Conservation (phyloP, 2,888 invertebrate genomes). For the Polydrusus pterygomalis region DNA sequence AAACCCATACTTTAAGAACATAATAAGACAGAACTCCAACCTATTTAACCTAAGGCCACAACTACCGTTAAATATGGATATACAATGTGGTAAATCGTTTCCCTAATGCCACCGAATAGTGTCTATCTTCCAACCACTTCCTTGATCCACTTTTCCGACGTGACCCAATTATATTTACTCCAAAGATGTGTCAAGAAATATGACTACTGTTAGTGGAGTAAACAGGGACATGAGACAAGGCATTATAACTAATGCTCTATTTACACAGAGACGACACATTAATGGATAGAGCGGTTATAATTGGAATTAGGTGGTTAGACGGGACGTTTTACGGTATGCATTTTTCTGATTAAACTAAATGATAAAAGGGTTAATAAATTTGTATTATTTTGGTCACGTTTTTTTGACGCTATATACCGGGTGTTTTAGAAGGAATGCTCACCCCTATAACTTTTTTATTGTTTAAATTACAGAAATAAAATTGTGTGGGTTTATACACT, state of each 20-base stretch:
- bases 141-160: slow-evolving; percentile 20
- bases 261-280: slow-evolving; percentile 4
- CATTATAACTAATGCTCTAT: slow-evolving; percentile 3
- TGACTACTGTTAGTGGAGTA: slow-evolving; percentile 2
- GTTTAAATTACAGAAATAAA: too few species aligned
- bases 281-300: not conserved
- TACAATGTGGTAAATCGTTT: not conserved
- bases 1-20: too few species aligned
- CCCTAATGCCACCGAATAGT: not conserved
- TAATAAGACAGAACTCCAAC: too few species aligned
- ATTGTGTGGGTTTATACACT: too few species aligned
- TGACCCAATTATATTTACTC: slow-evolving; percentile 20
- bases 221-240: not conserved
- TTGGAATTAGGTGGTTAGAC: not conserved
- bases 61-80: slow-evolving; percentile 2
- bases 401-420: too few species aligned
- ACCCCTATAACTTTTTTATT: too few species aligned
- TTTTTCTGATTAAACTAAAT: too few species aligned
- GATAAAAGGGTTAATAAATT: not conserved
- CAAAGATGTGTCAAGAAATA: slow-evolving; percentile 14
- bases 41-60: too few species aligned
- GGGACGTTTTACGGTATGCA: not conserved
- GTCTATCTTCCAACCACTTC: slow-evolving; percentile 12
- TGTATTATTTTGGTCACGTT: not conserved
- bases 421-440: too few species aligned